Percentiles rank a stretch among this genome's conserved stretches.
Evolutionary conservation across 2,797 vertebrate genomes (phyloP).

Genomic region (Dipus sagitta): DNA sequence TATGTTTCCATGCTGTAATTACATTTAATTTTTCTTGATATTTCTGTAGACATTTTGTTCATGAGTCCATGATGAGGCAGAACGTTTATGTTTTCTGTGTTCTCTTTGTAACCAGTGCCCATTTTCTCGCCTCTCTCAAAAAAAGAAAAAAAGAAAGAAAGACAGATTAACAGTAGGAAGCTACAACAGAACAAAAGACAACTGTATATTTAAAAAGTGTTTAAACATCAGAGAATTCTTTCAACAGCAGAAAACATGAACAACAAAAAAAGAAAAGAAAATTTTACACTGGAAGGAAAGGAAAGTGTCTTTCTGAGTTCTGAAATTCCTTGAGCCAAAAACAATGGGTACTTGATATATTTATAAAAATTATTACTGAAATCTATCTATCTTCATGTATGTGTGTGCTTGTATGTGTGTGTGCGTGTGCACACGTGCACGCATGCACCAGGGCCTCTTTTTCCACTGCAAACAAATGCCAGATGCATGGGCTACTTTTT

Average conservation of each 20-base stretch:
- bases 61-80: conserved; percentile 72
- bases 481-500: no score
- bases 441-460: no score
- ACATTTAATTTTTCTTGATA: conserved; percentile 81
- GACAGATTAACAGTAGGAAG: background rate
- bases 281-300: background rate
- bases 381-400: no score
- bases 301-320: background rate
- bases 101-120: background rate
- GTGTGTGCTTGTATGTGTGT: no score
- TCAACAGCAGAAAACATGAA: conserved; percentile 11
- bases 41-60: conserved; percentile 77
- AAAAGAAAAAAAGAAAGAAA: background rate
- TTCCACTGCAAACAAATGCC: no score
- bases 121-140: background rate
- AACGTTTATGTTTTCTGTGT: conserved; percentile 65
- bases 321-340: background rate
- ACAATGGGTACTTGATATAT: background rate
- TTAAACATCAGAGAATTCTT: background rate
- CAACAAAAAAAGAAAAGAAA: background rate
- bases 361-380: no score
- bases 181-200: conserved; percentile 19
- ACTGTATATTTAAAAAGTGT: background rate
- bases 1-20: conserved; percentile 82
- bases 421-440: no score